Percentiles rank a stretch among this genome's conserved stretches.
Conservation (phyloP, 2,888 invertebrate genomes). For the Tribolium freemani region DNA sequence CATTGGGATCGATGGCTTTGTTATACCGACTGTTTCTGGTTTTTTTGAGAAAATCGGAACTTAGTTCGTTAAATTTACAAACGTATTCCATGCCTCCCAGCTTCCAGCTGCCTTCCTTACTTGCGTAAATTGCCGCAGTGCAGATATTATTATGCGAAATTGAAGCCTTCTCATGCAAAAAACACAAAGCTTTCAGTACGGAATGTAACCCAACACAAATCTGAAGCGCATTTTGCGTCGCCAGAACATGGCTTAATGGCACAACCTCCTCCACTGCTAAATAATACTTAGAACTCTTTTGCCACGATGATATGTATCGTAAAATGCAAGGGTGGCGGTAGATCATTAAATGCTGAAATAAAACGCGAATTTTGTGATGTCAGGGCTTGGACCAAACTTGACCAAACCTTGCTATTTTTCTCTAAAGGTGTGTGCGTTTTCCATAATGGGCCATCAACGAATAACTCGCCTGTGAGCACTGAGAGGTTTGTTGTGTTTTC, state of each 20-base stretch:
- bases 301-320: constrained; percentile 86
- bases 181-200: constrained; percentile 84
- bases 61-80: constrained; percentile 78
- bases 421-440: constrained; percentile 78
- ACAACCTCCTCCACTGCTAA: constrained; percentile 87
- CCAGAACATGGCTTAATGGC: constrained; percentile 79
- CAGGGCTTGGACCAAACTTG: neutral
- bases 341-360: constrained; percentile 84
- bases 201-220: constrained; percentile 88
- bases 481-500: constrained; percentile 77
- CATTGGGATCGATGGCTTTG: constrained; percentile 80
- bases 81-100: constrained; percentile 88
- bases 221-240: constrained; percentile 80
- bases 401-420: constrained; percentile 79
- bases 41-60: constrained; percentile 76
- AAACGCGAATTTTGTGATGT: neutral
- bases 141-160: constrained; percentile 90
- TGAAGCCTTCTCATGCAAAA: constrained; percentile 85
- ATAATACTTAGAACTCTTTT: constrained; percentile 80
- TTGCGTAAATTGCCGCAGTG: constrained; percentile 84
- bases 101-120: constrained; percentile 89
- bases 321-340: constrained; percentile 90
- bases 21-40: constrained; percentile 77
- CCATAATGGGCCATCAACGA: constrained; percentile 77
- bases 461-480: constrained; percentile 81